Evolutionary conservation across 1,140 invertebrate genomes (phyloP).

Genomic region (Cephus cinctus): DNA sequence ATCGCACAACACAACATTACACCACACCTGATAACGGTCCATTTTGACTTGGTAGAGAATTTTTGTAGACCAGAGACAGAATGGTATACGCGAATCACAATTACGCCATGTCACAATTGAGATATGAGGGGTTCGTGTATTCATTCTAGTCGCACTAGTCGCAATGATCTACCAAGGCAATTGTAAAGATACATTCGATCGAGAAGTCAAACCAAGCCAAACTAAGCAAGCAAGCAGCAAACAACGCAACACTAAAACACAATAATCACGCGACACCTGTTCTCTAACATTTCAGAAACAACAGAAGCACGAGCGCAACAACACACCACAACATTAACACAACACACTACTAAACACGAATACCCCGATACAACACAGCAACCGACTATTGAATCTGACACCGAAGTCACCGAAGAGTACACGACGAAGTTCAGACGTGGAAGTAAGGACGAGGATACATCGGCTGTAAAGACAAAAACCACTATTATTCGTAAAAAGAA

Average conservation of each 20-base stretch:
- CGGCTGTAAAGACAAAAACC: slow-evolving; percentile 47
- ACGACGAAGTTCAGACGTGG: slow-evolving; percentile 49
- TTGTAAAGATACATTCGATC: no score
- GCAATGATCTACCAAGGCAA: no score
- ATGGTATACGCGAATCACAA: background rate
- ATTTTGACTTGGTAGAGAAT: no score
- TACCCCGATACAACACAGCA: slow-evolving; percentile 32
- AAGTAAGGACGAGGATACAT: slow-evolving; percentile 50
- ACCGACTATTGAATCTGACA: slow-evolving; percentile 43
- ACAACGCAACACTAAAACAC: slow-evolving; percentile 26
- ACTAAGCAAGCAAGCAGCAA: slow-evolving; percentile 20
- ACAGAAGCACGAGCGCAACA: slow-evolving; percentile 53
- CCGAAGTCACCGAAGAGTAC: slow-evolving; percentile 49
- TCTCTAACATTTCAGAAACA: slow-evolving; percentile 54
- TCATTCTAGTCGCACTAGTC: no score
- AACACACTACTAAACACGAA: slow-evolving; percentile 54
- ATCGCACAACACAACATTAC: no score
- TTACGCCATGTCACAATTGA: background rate
- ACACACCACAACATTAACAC: slow-evolving; percentile 49
- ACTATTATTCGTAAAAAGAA: slow-evolving; percentile 45
- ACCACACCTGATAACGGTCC: no score
- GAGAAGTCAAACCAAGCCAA: slow-evolving; percentile 29
- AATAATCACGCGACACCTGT: slow-evolving; percentile 34
- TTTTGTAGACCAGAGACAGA: background rate
- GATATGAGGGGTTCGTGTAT: no score